Conservation (phyloP, 1,140 invertebrate species). For the Drosophila busckii region DNA sequence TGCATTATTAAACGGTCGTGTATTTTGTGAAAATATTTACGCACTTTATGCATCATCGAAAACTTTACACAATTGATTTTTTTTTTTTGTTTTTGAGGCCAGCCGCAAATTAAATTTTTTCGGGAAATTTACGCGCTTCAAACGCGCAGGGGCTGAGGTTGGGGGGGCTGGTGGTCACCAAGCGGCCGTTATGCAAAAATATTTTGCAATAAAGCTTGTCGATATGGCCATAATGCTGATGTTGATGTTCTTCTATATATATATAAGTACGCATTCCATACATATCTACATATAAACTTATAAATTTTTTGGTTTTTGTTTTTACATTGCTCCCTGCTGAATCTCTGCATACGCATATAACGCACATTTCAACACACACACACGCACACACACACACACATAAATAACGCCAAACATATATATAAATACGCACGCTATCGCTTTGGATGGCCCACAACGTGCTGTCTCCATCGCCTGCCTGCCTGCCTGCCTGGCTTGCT, state of each 20-base stretch:
- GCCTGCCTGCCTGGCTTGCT: constrained; percentile 11
- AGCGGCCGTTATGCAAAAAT: constrained; percentile 15
- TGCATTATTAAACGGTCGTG: too few relatives aligned
- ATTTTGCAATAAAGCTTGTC: constrained; percentile 9
- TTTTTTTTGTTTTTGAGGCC: too few relatives aligned
- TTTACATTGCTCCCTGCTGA: constrained; percentile 5
- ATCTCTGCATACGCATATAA: neutral
- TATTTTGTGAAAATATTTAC: too few relatives aligned
- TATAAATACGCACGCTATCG: constrained; percentile 11
- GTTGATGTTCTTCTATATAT: constrained; percentile 10
- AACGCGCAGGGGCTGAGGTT: too few relatives aligned
- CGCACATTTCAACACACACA: constrained; percentile 13
- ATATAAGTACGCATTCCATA: neutral
- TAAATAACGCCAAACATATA: too few relatives aligned
- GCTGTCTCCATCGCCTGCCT: constrained; percentile 5
- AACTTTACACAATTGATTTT: too few relatives aligned
- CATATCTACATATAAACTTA: neutral
- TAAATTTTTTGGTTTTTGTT: constrained; percentile 38
- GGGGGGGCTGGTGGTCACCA: constrained; percentile 7
- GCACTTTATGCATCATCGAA: too few relatives aligned
- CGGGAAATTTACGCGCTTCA: too few relatives aligned
- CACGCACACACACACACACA: constrained; percentile 3
- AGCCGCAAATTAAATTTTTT: too few relatives aligned
- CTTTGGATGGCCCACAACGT: constrained; percentile 5
- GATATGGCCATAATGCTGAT: constrained; percentile 11